Percentiles rank a stretch among this genome's conserved stretches.
Evolutionary conservation across 2,888 invertebrate species (phyloP).

Genomic region (Synanthedon formicaeformis): DNA sequence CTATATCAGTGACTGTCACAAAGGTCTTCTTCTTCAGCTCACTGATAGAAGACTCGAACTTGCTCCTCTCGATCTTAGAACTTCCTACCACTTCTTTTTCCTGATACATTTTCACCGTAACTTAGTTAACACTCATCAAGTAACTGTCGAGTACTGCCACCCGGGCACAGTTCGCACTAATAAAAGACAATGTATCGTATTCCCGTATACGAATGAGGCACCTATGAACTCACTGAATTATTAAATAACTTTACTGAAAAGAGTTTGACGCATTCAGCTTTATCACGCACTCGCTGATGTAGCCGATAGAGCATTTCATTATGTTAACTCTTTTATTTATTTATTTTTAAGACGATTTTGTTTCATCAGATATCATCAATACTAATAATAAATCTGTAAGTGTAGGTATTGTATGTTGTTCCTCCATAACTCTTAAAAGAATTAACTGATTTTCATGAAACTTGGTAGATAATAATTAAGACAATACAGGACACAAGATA

Average conservation of each 20-base stretch:
- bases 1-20: constrained; percentile 43
- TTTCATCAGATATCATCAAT: too few species aligned
- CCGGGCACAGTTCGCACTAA: constrained; percentile 1
- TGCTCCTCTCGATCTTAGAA: constrained; percentile 37
- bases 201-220: constrained; percentile 36
- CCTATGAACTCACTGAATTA: constrained; percentile 55
- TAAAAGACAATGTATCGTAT: constrained; percentile 12
- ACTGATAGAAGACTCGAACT: constrained; percentile 55
- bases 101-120: constrained; percentile 33
- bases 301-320: not conserved
- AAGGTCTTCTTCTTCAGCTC: constrained; percentile 54
- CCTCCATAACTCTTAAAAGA: too few species aligned
- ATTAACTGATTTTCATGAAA: too few species aligned
- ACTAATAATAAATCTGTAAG: too few species aligned
- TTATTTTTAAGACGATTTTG: too few species aligned
- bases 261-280: not conserved
- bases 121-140: constrained; percentile 1
- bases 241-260: constrained; percentile 19
- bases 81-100: constrained; percentile 24
- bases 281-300: not conserved
- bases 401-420: too few species aligned
- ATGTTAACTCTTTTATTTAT: not conserved
- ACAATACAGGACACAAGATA: too few species aligned
- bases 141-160: constrained; percentile 2
- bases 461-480: too few species aligned